Percentiles rank a stretch among this genome's conserved stretches.
Evolutionary conservation across 2,888 invertebrate species (phyloP).

Genomic region (Morpho deidamia): DNA sequence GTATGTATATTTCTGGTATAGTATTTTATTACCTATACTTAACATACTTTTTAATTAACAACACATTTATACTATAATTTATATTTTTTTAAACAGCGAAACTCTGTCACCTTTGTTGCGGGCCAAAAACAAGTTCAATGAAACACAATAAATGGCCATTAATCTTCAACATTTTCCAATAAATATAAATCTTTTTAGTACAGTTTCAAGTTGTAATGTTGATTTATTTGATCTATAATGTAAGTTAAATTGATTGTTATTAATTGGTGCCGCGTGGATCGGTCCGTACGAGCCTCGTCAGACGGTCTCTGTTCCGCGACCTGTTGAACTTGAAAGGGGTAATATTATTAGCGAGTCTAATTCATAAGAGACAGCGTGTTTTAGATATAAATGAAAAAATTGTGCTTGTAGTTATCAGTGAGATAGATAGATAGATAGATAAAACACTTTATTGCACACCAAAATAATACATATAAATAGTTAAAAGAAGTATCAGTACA

Average conservation of each 20-base stretch:
- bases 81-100: no score
- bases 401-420: no score
- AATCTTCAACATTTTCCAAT: slow-evolving; percentile 5
- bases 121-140: background rate
- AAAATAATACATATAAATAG: no score
- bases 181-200: slow-evolving; percentile 15
- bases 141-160: background rate
- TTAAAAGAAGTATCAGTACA: no score
- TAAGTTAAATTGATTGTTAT: slow-evolving; percentile 60
- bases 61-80: no score
- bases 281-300: slow-evolving; percentile 18
- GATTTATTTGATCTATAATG: slow-evolving; percentile 46
- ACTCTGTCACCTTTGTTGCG: no score
- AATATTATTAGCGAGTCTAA: slow-evolving; percentile 1
- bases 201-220: slow-evolving; percentile 37
- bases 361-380: background rate
- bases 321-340: slow-evolving; percentile 27
- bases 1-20: no score
- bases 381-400: no score
- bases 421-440: no score
- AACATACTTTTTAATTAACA: no score
- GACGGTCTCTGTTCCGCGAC: slow-evolving; percentile 12
- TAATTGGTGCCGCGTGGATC: slow-evolving; percentile 49
- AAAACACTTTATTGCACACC: no score
- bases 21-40: no score